phyloP scores from a whole-genome alignment of 2,797 vertebrate species.

The Etheostoma perlongum region DNA sequence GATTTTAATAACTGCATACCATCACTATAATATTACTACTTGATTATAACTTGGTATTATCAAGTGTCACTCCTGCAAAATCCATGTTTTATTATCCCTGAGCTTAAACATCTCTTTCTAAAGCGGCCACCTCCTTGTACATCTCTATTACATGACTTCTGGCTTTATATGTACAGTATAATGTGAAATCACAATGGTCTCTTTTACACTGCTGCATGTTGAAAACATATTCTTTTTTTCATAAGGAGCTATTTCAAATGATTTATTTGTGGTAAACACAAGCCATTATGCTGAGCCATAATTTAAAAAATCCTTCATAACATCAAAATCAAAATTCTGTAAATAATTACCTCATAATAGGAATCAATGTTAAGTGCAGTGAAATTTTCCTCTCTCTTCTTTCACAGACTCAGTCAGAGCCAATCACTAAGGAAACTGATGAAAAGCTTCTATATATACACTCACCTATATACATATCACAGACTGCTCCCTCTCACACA shows the following conservation, averaged over 20 bases:
- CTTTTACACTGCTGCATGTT: constrained; percentile 2
- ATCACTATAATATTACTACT: constrained; percentile 14
- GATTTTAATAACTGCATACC: constrained; percentile 10
- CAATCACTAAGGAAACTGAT: constrained; percentile 80
- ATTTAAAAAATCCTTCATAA: not conserved
- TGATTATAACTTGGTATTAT: constrained; percentile 8
- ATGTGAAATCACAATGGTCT: constrained; percentile 1
- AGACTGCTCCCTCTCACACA: constrained; percentile 46
- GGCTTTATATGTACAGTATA: not conserved
- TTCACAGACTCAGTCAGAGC: constrained; percentile 52
- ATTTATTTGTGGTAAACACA: not conserved
- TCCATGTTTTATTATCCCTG: constrained; percentile 7
- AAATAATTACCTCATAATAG: constrained; percentile 8
- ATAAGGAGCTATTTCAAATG: not conserved
- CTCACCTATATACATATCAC: constrained; percentile 59
- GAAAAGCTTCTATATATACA: constrained; percentile 77
- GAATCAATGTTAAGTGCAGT: constrained; percentile 22
- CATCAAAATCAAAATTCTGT: constrained; percentile 2
- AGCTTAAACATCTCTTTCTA: constrained; percentile 12
- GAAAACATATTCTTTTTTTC: not conserved
- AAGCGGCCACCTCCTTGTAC: constrained; percentile 18
- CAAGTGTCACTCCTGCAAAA: constrained; percentile 2
- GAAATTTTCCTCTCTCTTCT: constrained; percentile 18
- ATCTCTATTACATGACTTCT: not conserved
- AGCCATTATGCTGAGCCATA: not conserved